Conservation (phyloP, 2,113 vertebrate species). For the Sarotherodon lohbergeri region DNA sequence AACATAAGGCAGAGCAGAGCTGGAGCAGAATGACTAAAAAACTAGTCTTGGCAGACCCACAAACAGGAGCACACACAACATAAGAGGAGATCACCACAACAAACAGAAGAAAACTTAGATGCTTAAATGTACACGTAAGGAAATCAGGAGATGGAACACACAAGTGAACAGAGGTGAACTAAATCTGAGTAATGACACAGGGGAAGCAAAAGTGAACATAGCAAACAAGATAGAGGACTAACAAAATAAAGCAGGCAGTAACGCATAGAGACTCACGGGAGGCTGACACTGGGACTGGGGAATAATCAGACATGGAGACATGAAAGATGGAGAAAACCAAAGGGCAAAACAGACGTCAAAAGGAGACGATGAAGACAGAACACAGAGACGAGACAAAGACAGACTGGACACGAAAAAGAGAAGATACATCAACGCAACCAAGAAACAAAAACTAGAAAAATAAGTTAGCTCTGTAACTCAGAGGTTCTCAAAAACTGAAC, state of each 20-base stretch:
- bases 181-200: neutral
- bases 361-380: neutral
- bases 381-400: neutral
- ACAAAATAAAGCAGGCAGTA: neutral
- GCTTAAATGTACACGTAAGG: neutral
- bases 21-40: neutral
- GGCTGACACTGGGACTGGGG: neutral
- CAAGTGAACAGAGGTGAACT: neutral
- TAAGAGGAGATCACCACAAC: neutral
- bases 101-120: neutral
- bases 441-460: neutral
- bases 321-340: neutral
- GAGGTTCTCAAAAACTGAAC: accelerated
- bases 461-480: neutral
- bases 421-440: accelerated
- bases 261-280: neutral
- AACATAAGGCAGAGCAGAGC: neutral
- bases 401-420: neutral
- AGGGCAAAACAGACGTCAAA: neutral
- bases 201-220: neutral
- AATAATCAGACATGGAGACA: neutral
- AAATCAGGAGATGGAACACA: neutral
- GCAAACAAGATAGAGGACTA: neutral
- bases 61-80: neutral
- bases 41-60: neutral